Conservation (phyloP, 2,797 vertebrate genomes). For the Propithecus deckenii region DNA sequence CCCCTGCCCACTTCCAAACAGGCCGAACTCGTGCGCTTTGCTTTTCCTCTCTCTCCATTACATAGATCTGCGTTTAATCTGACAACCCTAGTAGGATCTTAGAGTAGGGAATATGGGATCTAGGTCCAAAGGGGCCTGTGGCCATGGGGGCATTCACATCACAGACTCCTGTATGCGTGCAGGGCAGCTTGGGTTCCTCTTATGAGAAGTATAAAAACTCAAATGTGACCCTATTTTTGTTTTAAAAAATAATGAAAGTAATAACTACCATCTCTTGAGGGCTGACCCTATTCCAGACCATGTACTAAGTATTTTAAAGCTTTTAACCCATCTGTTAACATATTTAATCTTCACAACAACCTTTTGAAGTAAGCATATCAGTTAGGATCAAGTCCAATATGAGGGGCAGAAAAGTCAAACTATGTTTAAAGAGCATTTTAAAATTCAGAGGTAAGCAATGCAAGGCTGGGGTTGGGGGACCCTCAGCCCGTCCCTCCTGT, state of each 20-base stretch:
- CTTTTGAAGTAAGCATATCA: neutral
- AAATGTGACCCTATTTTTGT: neutral
- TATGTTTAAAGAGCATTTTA: neutral
- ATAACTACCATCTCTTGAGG: neutral
- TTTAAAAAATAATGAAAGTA: neutral
- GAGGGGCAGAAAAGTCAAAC: neutral
- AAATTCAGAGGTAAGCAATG: neutral
- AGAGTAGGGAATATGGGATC: neutral
- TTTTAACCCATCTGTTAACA: neutral
- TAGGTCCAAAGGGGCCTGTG: accelerated
- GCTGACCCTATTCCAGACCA: neutral
- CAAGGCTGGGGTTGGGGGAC: neutral
- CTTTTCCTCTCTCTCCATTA: too few species aligned
- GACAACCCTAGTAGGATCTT: accelerated
- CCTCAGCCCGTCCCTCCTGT: neutral
- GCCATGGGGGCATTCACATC: too few species aligned
- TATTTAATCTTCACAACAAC: neutral
- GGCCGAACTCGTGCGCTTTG: too few species aligned
- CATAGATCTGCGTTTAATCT: neutral
- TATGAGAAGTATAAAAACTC: neutral
- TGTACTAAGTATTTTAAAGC: neutral
- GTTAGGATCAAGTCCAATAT: neutral
- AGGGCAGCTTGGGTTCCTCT: neutral
- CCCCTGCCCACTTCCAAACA: too few species aligned
- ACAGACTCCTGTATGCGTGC: accelerated